These are phyloP conservation scores for Bombus difficillimus DNA, from an alignment of 1,140 invertebrate species.

Conservation along the genomic window DNA sequence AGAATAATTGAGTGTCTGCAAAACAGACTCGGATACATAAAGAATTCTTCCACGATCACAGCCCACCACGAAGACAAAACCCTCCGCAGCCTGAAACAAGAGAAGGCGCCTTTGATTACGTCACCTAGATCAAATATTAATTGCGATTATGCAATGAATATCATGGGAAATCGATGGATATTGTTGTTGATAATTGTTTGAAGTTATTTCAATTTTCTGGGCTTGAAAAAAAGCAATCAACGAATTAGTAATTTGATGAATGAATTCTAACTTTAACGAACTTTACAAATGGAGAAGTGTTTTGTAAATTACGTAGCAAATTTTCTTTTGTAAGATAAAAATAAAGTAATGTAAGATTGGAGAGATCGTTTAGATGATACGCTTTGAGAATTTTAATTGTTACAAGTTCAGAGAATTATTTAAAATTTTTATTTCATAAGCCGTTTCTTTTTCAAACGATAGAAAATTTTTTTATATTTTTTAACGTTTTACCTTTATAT, in stretches of 20 bases:
- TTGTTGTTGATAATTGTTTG: background rate
- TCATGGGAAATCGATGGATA: background rate
- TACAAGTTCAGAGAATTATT: too few species aligned
- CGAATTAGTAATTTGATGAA: too few species aligned
- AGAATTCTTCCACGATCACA: conserved; percentile 95
- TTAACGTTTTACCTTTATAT: too few species aligned
- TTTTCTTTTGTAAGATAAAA: too few species aligned
- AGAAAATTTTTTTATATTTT: too few species aligned
- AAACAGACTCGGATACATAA: conserved; percentile 96
- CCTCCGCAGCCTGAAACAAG: conserved; percentile 89
- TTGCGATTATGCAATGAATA: conserved; percentile 18
- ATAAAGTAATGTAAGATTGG: too few species aligned
- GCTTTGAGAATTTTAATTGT: too few species aligned
- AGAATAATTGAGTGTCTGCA: conserved; percentile 91
- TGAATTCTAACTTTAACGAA: background rate
- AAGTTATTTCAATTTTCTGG: background rate
- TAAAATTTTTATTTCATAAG: too few species aligned
- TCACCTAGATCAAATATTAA: conserved; percentile 50
- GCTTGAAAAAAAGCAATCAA: too few species aligned
- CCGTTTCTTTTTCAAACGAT: too few species aligned
- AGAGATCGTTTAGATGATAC: too few species aligned
- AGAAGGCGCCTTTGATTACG: conserved; percentile 55
- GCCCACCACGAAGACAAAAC: conserved; percentile 96
- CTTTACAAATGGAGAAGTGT: too few species aligned
- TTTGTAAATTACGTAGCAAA: background rate